These are phyloP conservation scores for Dynastes hyllus DNA, from an alignment of 2,888 invertebrate genomes.

Conservation along the genomic window DNA sequence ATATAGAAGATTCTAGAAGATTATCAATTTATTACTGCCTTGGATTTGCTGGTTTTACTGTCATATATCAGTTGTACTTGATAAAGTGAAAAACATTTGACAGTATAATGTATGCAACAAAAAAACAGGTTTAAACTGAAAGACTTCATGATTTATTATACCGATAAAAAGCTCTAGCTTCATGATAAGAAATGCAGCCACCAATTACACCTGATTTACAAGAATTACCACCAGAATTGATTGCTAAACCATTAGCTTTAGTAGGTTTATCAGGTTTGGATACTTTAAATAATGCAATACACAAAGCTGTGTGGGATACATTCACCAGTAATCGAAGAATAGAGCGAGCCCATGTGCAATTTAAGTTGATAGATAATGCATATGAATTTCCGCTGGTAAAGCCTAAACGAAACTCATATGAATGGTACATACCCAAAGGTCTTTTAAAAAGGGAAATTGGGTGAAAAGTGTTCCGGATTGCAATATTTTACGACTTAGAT, in stretches of 20 bases:
- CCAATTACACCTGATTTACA: conserved; percentile 64
- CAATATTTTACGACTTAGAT: conserved; percentile 96
- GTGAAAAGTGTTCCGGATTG: no score
- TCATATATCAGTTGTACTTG: neutral
- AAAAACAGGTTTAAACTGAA: no score
- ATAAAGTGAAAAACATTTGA: no score
- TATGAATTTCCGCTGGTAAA: conserved; percentile 92
- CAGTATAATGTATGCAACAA: no score
- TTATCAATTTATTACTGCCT: no score
- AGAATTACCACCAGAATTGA: conserved; percentile 88
- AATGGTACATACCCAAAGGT: conserved; percentile 96
- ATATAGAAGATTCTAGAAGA: no score
- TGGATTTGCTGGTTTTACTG: neutral
- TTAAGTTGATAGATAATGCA: conserved; percentile 85
- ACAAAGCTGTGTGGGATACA: conserved; percentile 95
- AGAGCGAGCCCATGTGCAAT: conserved; percentile 88
- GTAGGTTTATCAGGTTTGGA: conserved; percentile 93
- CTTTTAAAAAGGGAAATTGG: conserved; percentile 96
- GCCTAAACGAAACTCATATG: conserved; percentile 91
- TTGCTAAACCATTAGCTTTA: conserved; percentile 88
- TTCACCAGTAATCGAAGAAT: conserved; percentile 88
- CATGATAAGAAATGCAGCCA: conserved; percentile 55
- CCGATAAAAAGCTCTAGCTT: no score
- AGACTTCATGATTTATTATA: no score
- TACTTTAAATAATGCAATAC: conserved; percentile 86